These are phyloP conservation scores for Rhizomys pruinosus DNA, from an alignment of 2,113 vertebrate species.

Conservation along the genomic window DNA sequence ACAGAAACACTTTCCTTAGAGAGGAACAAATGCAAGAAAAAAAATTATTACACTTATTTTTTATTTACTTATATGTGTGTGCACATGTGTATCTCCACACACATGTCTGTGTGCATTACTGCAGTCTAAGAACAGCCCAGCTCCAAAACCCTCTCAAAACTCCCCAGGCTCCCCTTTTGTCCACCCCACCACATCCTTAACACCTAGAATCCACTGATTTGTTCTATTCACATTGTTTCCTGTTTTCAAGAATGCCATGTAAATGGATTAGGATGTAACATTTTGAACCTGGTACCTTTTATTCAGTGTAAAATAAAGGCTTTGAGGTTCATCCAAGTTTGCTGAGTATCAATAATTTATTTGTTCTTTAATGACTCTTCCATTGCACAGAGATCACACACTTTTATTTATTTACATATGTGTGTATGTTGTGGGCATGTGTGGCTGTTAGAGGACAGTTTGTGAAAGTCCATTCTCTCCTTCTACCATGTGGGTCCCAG, in stretches of 20 bases:
- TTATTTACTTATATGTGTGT: no score
- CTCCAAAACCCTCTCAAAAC: background rate
- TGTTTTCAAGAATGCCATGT: background rate
- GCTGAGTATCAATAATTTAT: background rate
- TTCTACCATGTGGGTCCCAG: background rate
- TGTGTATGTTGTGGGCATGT: background rate
- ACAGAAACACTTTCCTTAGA: no score
- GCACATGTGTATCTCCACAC: no score
- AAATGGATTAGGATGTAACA: background rate
- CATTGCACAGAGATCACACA: no score
- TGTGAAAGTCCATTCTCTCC: background rate
- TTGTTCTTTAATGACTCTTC: background rate
- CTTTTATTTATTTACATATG: background rate
- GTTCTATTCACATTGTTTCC: background rate
- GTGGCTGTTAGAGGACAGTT: background rate
- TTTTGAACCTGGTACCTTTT: background rate
- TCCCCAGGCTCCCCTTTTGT: no score
- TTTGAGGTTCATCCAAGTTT: background rate
- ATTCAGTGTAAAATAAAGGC: no score
- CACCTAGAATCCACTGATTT: background rate
- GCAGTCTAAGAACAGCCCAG: background rate
- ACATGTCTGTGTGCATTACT: background rate
- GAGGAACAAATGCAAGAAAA: no score
- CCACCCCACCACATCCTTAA: background rate
- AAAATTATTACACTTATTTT: no score